Evolutionary conservation across 2,113 vertebrate species (phyloP), one percentile per base, ranked within the genome.

Genomic region (Varanus salvator): DNA sequence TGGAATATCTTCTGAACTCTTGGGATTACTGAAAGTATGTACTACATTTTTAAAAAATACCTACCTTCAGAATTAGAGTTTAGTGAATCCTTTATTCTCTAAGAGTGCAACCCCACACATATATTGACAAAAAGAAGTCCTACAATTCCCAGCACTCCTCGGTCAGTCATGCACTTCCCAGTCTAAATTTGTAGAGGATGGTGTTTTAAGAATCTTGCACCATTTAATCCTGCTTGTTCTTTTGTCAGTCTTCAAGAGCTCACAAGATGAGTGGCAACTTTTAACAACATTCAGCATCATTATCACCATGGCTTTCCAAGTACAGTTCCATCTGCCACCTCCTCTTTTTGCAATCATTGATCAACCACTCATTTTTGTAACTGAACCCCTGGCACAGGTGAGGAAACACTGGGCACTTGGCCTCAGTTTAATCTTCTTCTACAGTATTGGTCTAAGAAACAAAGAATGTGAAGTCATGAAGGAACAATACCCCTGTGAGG

Each of bases 171-270:
- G 38, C 38, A 44, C 11, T 54, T 54, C 11, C 11, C 54, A 8
- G 54, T 54, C 11, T 54, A 54, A 54, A 54, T 4, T 8, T 54
- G 54, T 12, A 54, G 6, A 54, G 54, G 54, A 54, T 54, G 6
- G 54, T 12, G 11, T 54, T 12, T 8, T 0, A 90, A 93, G 57
- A 82, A 85, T 92, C 95, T 80, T 91, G 8, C 89, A 95, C 85
- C 29, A 72, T 95, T 93, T 95, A 95, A 95, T 92, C 92, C 95
- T 94, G 87, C 93, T 95, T 96, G 85, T 85, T 94, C 74, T 87
- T 92, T 92, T 92, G 91, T 81, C 87, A 94, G 69, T 89, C 88
- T 96, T 74, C n/a, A 95, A 89, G 96, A 97, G 95, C 95, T 97
- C 96, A 89, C 77, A 90, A 71, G 17, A 87, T 94, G 89, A 92